Conservation (phyloP, 1,140 invertebrate genomes). For the Calephelis nemesis region DNA sequence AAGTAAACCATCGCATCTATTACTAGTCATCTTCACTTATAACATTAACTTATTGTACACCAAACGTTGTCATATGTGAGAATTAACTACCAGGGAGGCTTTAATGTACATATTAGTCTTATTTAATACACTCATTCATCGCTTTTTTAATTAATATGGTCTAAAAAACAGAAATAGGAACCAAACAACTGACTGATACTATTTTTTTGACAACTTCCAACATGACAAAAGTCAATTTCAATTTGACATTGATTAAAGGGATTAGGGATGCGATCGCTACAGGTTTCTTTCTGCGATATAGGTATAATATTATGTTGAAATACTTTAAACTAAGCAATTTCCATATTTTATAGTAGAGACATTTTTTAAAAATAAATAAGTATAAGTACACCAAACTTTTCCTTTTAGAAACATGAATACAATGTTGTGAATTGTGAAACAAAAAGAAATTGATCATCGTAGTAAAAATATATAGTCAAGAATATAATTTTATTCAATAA, state of each 20-base stretch:
- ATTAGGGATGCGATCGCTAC: too few relatives aligned
- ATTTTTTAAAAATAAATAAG: too few relatives aligned
- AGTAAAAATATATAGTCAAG: too few relatives aligned
- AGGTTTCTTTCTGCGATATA: too few relatives aligned
- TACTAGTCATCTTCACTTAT: slow-evolving; percentile 67
- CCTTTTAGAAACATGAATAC: too few relatives aligned
- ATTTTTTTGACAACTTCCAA: slow-evolving; percentile 65
- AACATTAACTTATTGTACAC: slow-evolving; percentile 46
- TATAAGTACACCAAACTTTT: too few relatives aligned
- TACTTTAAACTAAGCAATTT: too few relatives aligned
- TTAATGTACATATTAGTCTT: slow-evolving; percentile 48
- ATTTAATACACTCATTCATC: slow-evolving; percentile 45
- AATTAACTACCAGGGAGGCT: slow-evolving; percentile 43
- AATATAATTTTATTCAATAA: too few relatives aligned
- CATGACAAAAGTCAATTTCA: slow-evolving; percentile 76
- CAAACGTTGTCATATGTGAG: slow-evolving; percentile 30
- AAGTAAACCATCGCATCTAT: slow-evolving; percentile 83
- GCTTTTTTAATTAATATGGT: slow-evolving; percentile 38
- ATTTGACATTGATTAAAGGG: slow-evolving; percentile 33
- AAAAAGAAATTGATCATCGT: too few relatives aligned
- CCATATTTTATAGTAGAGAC: too few relatives aligned
- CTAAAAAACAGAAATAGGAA: slow-evolving; percentile 40
- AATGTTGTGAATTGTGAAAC: too few relatives aligned
- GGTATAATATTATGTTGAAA: too few relatives aligned
- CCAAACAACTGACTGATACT: slow-evolving; percentile 53